Conservation (phyloP, 1,140 invertebrate genomes). For the Matsumurasca onukii region DNA sequence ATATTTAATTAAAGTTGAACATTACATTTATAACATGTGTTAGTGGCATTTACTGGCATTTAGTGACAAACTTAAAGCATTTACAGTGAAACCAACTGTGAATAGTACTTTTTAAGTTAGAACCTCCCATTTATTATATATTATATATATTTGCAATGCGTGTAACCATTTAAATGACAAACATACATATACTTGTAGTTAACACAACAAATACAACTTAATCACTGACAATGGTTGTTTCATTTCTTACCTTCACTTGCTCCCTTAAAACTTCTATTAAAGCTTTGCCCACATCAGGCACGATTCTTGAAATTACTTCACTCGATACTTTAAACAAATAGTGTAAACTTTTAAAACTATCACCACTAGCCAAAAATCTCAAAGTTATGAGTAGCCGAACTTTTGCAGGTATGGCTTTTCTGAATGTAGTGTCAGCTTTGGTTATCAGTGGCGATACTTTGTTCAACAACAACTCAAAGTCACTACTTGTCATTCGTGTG, state of each 20-base stretch:
- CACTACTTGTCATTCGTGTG: conserved; percentile 14
- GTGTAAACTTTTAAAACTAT: conserved; percentile 40
- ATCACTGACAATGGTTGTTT: not conserved
- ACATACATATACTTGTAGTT: too few relatives aligned
- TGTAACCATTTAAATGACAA: too few relatives aligned
- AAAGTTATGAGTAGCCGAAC: conserved; percentile 39
- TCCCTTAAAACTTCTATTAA: conserved; percentile 39
- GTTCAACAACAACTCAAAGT: conserved; percentile 36
- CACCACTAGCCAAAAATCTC: conserved; percentile 43
- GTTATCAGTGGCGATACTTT: conserved; percentile 31
- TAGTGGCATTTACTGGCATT: too few relatives aligned
- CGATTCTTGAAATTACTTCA: conserved; percentile 35
- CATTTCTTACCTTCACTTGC: conserved; percentile 38
- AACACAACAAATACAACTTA: too few relatives aligned
- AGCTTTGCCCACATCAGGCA: conserved; percentile 39
- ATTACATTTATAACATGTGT: too few relatives aligned
- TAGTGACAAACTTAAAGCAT: too few relatives aligned
- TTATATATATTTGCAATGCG: too few relatives aligned
- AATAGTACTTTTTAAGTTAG: too few relatives aligned
- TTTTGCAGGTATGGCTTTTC: conserved; percentile 38
- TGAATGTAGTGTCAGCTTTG: conserved; percentile 30
- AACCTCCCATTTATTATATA: too few relatives aligned
- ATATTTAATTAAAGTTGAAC: too few relatives aligned
- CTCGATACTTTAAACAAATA: conserved; percentile 39
- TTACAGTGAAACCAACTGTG: too few relatives aligned